Evolutionary conservation across 2,888 invertebrate species (phyloP).

Genomic region (Hemistola chrysoprasaria): DNA sequence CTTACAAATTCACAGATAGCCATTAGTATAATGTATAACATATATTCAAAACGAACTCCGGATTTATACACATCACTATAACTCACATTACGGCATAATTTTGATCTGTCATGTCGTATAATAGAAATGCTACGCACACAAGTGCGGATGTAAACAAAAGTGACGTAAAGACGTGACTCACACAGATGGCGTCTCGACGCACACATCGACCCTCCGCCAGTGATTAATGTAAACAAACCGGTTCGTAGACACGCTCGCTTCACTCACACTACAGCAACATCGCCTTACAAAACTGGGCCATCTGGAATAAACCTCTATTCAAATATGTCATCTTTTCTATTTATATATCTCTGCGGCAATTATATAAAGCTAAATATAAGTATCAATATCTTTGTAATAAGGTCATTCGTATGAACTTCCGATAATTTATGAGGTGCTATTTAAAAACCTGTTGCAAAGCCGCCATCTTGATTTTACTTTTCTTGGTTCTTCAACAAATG

Average conservation of each 20-base stretch:
- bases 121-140: slow-evolving; percentile 43
- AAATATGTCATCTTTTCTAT: slow-evolving; percentile 32
- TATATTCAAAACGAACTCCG: not conserved
- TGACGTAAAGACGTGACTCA: slow-evolving; percentile 73
- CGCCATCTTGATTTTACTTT: slow-evolving; percentile 15
- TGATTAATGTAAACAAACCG: slow-evolving; percentile 79
- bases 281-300: slow-evolving; percentile 63
- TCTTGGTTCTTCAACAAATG: slow-evolving; percentile 2
- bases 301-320: slow-evolving; percentile 52
- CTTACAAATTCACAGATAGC: no score
- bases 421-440: slow-evolving; percentile 3
- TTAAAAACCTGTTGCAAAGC: slow-evolving; percentile 6
- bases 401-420: slow-evolving; percentile 20
- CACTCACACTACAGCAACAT: slow-evolving; percentile 35
- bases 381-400: slow-evolving; percentile 13
- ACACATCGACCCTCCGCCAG: slow-evolving; percentile 45
- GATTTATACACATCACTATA: slow-evolving; percentile 18
- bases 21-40: no score
- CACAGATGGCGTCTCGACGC: slow-evolving; percentile 46
- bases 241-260: slow-evolving; percentile 43
- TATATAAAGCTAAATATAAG: slow-evolving; percentile 24
- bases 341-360: slow-evolving; percentile 27
- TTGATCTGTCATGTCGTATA: slow-evolving; percentile 28
- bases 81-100: slow-evolving; percentile 39
- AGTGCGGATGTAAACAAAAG: slow-evolving; percentile 69